Evolutionary conservation across 2,113 vertebrate species (phyloP).

Genomic region (Malurus alboscapulatus): DNA sequence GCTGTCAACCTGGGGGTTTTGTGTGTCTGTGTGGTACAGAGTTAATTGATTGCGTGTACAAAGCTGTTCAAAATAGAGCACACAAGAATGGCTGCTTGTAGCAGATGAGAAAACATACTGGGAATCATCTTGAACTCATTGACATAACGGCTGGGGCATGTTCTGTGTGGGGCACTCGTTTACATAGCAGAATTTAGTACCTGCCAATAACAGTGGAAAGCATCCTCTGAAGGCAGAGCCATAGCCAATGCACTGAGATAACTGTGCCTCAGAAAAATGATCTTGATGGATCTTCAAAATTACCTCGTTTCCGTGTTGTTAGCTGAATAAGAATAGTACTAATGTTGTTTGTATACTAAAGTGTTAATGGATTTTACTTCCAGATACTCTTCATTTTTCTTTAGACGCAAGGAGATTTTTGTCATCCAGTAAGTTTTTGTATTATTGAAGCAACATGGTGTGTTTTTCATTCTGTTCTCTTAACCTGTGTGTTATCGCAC

Average conservation of each 20-base stretch:
- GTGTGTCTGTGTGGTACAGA: slow-evolving; percentile 23
- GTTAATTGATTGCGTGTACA: background rate
- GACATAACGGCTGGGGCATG: background rate
- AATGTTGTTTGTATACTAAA: slow-evolving; percentile 67
- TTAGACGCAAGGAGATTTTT: slow-evolving; percentile 99
- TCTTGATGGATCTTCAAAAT: background rate
- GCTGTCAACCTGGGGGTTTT: background rate
- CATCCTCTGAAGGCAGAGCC: background rate
- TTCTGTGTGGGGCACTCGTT: background rate
- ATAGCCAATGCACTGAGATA: background rate
- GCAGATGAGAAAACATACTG: slow-evolving; percentile 38
- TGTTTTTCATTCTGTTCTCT: slow-evolving; percentile 64
- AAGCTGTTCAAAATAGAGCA: slow-evolving; percentile 4
- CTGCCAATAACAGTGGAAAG: background rate
- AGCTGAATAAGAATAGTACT: slow-evolving; percentile 15
- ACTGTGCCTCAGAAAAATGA: background rate
- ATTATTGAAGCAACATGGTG: slow-evolving; percentile 51
- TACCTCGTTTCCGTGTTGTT: background rate
- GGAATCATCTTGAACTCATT: slow-evolving; percentile 15
- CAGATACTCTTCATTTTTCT: slow-evolving; percentile 99
- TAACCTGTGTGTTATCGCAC: slow-evolving; percentile 46
- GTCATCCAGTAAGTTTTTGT: slow-evolving; percentile 96
- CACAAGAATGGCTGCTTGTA: background rate
- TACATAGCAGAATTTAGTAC: background rate
- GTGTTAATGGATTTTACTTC: slow-evolving; percentile 79